These are phyloP conservation scores for Heliconius ismenius DNA, from an alignment of 2,888 invertebrate species.

Conservation along the genomic window DNA sequence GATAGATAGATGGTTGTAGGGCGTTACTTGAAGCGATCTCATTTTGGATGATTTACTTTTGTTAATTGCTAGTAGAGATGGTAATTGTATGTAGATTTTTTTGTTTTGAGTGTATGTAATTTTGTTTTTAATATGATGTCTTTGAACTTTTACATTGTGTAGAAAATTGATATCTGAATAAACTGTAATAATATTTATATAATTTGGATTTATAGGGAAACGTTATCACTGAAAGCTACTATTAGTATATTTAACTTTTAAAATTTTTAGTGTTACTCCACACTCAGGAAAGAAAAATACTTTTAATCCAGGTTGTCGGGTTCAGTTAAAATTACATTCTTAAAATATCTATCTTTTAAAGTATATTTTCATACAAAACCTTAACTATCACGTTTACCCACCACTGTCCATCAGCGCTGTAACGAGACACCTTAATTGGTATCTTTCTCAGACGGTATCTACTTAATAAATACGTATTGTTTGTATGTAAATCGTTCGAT, in stretches of 20 bases:
- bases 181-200: no score
- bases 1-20: conserved; percentile 20
- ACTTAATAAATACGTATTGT: conserved; percentile 32
- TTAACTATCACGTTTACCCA: not conserved
- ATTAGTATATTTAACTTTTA: no score
- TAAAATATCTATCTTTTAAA: not conserved
- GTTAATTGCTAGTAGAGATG: conserved; percentile 7
- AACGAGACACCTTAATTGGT: conserved; percentile 35
- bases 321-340: no score
- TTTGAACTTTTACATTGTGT: not conserved
- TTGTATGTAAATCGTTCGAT: conserved; percentile 38
- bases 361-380: not conserved
- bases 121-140: not conserved
- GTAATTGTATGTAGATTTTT: not conserved
- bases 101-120: not conserved
- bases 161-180: no score
- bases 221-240: no score
- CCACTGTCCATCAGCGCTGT: conserved; percentile 15
- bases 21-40: conserved; percentile 20
- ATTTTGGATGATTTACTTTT: conserved; percentile 17
- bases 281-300: no score
- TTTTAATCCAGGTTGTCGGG: no score
- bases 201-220: no score
- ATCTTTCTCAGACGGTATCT: conserved; percentile 37
- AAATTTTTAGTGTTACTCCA: no score